These are phyloP conservation scores for Athetis lepigone DNA, from an alignment of 2,888 invertebrate species.

Conservation along the genomic window DNA sequence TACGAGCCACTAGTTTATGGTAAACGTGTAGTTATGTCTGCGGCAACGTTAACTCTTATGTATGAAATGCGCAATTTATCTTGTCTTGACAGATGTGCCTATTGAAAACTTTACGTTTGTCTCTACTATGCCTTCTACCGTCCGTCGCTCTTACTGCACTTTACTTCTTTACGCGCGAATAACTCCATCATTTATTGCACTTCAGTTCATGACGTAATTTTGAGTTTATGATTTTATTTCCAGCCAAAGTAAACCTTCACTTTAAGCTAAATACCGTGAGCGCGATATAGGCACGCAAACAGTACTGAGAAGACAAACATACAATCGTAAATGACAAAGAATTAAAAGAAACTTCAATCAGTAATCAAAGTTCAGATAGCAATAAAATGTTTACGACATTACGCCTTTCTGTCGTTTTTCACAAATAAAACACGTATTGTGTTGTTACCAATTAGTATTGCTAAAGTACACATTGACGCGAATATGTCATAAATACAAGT, in stretches of 20 bases:
- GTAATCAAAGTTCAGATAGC: constrained; percentile 18
- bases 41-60: constrained; percentile 76
- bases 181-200: constrained; percentile 47
- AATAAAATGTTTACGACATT: constrained; percentile 26
- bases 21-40: constrained; percentile 83
- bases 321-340: constrained; percentile 3
- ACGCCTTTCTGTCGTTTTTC: constrained; percentile 25
- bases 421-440: constrained; percentile 58
- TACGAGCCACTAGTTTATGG: constrained; percentile 87
- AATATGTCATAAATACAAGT: constrained; percentile 77
- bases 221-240: constrained; percentile 54
- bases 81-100: constrained; percentile 71
- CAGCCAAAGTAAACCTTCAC: constrained; percentile 17
- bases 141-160: constrained; percentile 18
- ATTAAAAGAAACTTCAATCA: constrained; percentile 11
- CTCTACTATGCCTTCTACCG: constrained; percentile 40
- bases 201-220: constrained; percentile 47
- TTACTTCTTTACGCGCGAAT: constrained; percentile 48
- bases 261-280: constrained; percentile 1
- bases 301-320: no score
- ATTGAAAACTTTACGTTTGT: constrained; percentile 65
- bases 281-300: background rate
- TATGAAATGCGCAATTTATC: constrained; percentile 67
- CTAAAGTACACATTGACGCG: constrained; percentile 71
- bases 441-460: constrained; percentile 79